Conservation (phyloP, 2,113 vertebrate species). For the Regulus satrapa region DNA sequence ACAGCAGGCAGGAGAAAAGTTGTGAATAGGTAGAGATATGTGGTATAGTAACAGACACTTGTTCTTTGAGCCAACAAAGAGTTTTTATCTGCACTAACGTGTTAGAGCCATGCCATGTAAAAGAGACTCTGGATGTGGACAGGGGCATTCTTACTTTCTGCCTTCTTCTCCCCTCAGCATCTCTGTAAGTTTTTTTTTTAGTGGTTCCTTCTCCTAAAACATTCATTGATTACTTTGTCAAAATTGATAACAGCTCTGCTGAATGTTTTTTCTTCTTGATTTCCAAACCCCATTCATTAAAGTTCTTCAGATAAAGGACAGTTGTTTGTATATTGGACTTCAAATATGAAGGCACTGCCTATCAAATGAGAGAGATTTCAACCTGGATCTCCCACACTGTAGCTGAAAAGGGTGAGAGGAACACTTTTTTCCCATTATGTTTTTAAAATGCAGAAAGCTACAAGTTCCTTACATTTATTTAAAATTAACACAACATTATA, state of each 20-base stretch:
- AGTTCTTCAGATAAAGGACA: background rate
- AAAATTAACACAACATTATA: background rate
- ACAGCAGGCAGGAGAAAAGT: background rate
- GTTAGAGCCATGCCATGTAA: background rate
- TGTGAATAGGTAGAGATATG: background rate
- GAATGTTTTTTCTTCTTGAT: background rate
- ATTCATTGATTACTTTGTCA: background rate
- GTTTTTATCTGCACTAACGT: background rate
- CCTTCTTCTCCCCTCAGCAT: background rate
- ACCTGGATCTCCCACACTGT: background rate
- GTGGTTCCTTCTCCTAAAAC: background rate
- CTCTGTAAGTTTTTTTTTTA: background rate
- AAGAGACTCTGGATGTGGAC: too few species aligned
- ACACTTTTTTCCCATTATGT: background rate
- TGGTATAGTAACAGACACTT: background rate
- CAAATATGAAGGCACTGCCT: background rate
- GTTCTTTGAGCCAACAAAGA: background rate
- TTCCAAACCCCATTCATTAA: background rate
- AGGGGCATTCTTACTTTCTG: background rate
- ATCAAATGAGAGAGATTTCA: background rate
- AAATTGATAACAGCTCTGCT: background rate
- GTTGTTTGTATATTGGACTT: background rate
- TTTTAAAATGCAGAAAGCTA: background rate
- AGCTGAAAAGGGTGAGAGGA: background rate
- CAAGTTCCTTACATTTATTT: background rate